Conservation (phyloP, 2,113 vertebrate genomes). For the Laticauda colubrina region DNA sequence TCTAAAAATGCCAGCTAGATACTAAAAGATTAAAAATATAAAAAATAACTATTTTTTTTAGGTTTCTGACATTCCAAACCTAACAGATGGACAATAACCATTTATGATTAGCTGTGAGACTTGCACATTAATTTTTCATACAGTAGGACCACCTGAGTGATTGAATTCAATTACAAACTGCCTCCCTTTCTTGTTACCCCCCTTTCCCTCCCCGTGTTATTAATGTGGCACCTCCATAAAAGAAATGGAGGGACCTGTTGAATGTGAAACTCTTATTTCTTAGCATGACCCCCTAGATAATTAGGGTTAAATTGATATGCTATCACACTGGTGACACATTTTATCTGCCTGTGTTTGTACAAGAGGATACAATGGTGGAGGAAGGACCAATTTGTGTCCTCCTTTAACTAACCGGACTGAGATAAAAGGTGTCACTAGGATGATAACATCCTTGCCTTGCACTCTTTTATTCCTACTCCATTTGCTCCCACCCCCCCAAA, state of each 20-base stretch:
- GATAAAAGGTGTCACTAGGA: slow-evolving; percentile 80
- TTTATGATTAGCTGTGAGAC: slow-evolving; percentile 71
- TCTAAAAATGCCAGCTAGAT: slow-evolving; percentile 36
- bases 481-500: slow-evolving; percentile 69
- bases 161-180: slow-evolving; percentile 73
- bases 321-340: slow-evolving; percentile 76
- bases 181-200: slow-evolving; percentile 42
- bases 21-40: slow-evolving; percentile 37
- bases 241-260: slow-evolving; percentile 76
- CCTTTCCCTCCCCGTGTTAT: slow-evolving; percentile 40
- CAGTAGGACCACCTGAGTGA: slow-evolving; percentile 67
- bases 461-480: slow-evolving; percentile 77
- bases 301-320: slow-evolving; percentile 82
- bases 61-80: slow-evolving; percentile 64
- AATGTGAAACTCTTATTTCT: slow-evolving; percentile 78
- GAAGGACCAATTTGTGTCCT: slow-evolving; percentile 78
- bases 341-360: slow-evolving; percentile 80
- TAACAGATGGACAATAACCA: slow-evolving; percentile 70
- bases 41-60: slow-evolving; percentile 56
- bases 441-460: slow-evolving; percentile 73
- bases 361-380: slow-evolving; percentile 76
- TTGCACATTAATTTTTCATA: slow-evolving; percentile 78
- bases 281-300: slow-evolving; percentile 78
- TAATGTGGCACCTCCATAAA: slow-evolving; percentile 59
- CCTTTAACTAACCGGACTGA: slow-evolving; percentile 65